These are phyloP conservation scores for Phasia obesa DNA, from an alignment of 2,888 invertebrate genomes.

Conservation along the genomic window DNA sequence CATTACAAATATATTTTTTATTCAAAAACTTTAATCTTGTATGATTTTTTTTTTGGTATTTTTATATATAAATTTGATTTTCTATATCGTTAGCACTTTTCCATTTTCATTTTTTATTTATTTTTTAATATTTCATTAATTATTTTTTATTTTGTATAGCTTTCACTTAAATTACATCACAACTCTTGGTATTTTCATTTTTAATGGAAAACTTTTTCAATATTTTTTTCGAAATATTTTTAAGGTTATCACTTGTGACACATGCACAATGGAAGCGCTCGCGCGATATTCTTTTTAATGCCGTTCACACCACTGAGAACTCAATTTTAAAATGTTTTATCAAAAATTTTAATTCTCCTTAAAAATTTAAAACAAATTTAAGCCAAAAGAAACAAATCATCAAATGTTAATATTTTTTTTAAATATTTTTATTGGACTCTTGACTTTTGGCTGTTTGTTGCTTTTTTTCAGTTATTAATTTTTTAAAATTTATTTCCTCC, in stretches of 20 bases:
- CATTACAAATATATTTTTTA: constrained; percentile 70
- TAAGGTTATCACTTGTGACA: constrained; percentile 49
- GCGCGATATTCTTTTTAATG: constrained; percentile 58
- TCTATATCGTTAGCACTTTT: constrained; percentile 25
- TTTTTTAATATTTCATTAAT: constrained; percentile 39
- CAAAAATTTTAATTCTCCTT: constrained; percentile 63
- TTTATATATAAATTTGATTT: constrained; percentile 24
- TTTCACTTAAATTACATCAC: constrained; percentile 48
- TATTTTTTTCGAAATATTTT: constrained; percentile 40
- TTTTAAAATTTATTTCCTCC: constrained; percentile 51
- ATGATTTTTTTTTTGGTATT: constrained; percentile 17
- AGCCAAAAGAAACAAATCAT: constrained; percentile 41
- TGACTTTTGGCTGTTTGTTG: constrained; percentile 39
- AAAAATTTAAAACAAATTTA: constrained; percentile 49
- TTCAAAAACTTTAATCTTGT: constrained; percentile 33
- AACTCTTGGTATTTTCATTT: constrained; percentile 52
- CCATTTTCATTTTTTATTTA: constrained; percentile 2
- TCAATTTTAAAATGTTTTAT: constrained; percentile 57
- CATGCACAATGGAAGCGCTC: constrained; percentile 56
- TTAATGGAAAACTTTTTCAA: constrained; percentile 43
- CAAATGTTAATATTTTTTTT: constrained; percentile 40
- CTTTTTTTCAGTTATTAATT: constrained; percentile 47
- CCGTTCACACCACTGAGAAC: constrained; percentile 65
- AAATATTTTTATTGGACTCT: constrained; percentile 27
- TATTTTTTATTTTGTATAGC: constrained; percentile 26